phyloP scores from a whole-genome alignment of 2,113 vertebrate genomes.

The Conger conger region DNA sequence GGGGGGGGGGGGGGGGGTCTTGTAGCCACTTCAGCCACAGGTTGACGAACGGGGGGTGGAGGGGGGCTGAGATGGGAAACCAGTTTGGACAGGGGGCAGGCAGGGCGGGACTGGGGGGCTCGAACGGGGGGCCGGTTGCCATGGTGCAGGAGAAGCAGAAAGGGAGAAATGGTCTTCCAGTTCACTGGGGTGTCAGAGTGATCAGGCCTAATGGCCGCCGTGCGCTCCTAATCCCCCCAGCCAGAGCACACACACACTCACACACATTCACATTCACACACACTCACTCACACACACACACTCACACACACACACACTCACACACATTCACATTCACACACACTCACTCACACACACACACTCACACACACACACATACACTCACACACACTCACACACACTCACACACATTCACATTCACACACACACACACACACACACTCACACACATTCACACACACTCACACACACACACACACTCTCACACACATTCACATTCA shows the following conservation, averaged over 20 bases:
- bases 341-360: neutral
- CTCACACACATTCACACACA: neutral
- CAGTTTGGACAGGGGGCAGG: neutral
- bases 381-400: slow-evolving; percentile 9
- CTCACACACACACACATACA: slow-evolving; percentile 15
- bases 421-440: too few relatives aligned
- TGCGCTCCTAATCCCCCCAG: neutral
- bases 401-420: slow-evolving; percentile 13
- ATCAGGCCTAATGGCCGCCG: neutral
- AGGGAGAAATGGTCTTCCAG: slow-evolving; percentile 17
- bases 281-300: too few relatives aligned
- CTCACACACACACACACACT: too few relatives aligned
- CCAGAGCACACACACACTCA: too few relatives aligned
- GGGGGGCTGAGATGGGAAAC: neutral
- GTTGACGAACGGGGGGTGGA: neutral
- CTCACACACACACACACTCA: slow-evolving; percentile 22
- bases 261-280: too few relatives aligned
- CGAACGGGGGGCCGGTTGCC: neutral
- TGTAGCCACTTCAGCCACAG: neutral
- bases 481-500: too few relatives aligned
- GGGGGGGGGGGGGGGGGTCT: neutral
- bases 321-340: slow-evolving; percentile 14
- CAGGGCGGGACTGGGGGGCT: neutral
- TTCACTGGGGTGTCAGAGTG: slow-evolving; percentile 24
- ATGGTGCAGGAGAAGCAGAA: slow-evolving; percentile 14